These are phyloP conservation scores for Falco columbarius DNA, from an alignment of 2,797 vertebrate species.

Conservation along the genomic window DNA sequence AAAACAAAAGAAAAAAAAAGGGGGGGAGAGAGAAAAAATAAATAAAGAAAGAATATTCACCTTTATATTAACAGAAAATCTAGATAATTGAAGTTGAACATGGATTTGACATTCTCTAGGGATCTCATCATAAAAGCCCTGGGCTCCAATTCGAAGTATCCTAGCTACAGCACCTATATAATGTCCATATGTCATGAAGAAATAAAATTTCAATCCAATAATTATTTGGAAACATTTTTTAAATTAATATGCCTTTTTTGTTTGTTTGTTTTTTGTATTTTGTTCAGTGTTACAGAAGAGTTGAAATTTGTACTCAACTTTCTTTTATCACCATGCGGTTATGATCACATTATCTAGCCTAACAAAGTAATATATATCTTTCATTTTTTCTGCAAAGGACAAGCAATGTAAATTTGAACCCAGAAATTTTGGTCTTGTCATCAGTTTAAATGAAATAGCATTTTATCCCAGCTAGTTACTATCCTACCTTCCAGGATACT, in stretches of 20 bases:
- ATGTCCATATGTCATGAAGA: background rate
- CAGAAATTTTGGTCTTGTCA: background rate
- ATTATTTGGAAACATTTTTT: background rate
- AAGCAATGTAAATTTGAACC: background rate
- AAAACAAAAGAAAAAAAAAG: fast-evolving
- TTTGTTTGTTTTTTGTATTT: background rate
- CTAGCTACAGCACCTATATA: background rate
- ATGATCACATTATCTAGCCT: background rate
- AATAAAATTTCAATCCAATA: background rate
- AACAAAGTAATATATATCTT: background rate
- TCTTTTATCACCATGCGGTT: background rate
- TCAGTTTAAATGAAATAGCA: background rate
- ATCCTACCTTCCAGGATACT: background rate
- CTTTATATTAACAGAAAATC: background rate
- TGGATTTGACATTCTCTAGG: background rate
- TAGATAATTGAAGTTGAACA: background rate
- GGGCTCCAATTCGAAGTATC: background rate
- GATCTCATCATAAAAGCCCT: background rate
- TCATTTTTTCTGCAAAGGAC: background rate
- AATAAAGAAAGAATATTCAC: background rate
- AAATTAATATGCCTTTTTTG: fast-evolving
- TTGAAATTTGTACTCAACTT: background rate
- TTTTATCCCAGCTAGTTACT: background rate
- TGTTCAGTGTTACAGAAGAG: background rate
- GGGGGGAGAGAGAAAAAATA: too few relatives aligned